These are phyloP conservation scores for Cotesia typhae DNA, from an alignment of 1,140 invertebrate species.

Conservation along the genomic window DNA sequence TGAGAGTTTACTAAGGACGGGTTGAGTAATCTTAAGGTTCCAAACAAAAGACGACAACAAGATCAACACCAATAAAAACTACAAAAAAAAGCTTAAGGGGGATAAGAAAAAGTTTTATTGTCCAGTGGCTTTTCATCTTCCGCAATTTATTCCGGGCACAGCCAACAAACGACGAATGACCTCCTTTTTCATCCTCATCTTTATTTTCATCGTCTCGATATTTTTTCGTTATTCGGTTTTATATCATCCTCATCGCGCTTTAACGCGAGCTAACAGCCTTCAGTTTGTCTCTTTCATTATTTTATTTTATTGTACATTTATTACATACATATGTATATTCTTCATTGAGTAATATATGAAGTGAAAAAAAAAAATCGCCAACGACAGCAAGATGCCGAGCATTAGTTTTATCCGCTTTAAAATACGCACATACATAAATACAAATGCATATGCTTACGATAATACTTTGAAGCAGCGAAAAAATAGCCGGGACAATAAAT, in stretches of 20 bases:
- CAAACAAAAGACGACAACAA: background rate
- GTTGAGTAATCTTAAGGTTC: background rate
- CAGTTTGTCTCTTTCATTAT: background rate
- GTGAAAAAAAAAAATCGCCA: slow-evolving; percentile 31
- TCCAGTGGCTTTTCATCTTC: slow-evolving; percentile 32
- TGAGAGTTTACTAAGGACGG: background rate
- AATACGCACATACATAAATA: slow-evolving; percentile 18
- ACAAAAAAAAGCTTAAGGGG: no score
- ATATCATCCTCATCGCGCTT: background rate
- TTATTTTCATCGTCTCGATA: slow-evolving; percentile 23
- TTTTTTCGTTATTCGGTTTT: background rate
- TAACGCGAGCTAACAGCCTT: no score
- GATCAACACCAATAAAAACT: background rate
- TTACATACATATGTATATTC: no score
- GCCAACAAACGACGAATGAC: slow-evolving; percentile 21
- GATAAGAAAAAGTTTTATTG: background rate
- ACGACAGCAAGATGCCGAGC: slow-evolving; percentile 17
- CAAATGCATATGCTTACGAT: background rate
- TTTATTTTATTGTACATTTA: background rate
- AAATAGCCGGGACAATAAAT: slow-evolving; percentile 25
- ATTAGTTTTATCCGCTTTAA: slow-evolving; percentile 30
- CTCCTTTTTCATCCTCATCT: slow-evolving; percentile 26
- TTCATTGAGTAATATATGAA: background rate
- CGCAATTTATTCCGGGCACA: slow-evolving; percentile 28
- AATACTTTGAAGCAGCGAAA: no score